phyloP scores from a whole-genome alignment of 2,797 vertebrate genomes.

The Cyprinella venusta region DNA sequence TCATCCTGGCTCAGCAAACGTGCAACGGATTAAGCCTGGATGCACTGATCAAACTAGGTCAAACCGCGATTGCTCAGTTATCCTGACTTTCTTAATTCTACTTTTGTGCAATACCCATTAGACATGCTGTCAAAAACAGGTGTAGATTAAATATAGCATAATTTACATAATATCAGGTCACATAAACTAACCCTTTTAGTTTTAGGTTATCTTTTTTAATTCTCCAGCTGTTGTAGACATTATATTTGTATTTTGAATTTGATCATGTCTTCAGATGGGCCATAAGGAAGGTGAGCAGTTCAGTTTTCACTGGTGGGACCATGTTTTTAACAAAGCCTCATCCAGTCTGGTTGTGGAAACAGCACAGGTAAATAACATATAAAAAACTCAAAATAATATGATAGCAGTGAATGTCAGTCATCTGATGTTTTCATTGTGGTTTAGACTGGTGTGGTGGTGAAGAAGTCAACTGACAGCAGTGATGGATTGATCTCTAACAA shows the following conservation, averaged over 20 bases:
- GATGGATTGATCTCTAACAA: conserved; percentile 77
- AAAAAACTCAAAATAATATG: not conserved
- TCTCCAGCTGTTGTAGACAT: not conserved
- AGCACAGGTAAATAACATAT: conserved; percentile 70
- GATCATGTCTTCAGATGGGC: conserved; percentile 76
- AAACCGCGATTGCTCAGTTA: no score
- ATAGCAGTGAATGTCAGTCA: not conserved
- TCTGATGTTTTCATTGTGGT: conserved; percentile 24
- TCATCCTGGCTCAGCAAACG: no score
- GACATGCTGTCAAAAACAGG: not conserved
- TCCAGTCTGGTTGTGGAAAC: conserved; percentile 84
- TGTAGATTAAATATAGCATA: not conserved
- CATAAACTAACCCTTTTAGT: no score
- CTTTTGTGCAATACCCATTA: no score
- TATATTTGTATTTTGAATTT: not conserved
- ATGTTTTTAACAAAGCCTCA: conserved; percentile 91
- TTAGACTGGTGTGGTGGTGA: conserved; percentile 83
- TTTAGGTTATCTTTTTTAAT: not conserved
- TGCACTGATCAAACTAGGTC: no score
- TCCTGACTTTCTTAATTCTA: no score
- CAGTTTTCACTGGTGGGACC: conserved; percentile 95
- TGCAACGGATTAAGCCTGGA: no score
- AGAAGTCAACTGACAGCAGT: conserved; percentile 63
- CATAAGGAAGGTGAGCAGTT: conserved; percentile 89
- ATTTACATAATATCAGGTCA: no score